A percentile compares a stretch with the other conserved stretches of the same genome.
These are phyloP conservation scores for Hydrozoanthus gracilis DNA, from an alignment of 92 coral and sea anemone species.

Conservation along the genomic window DNA sequence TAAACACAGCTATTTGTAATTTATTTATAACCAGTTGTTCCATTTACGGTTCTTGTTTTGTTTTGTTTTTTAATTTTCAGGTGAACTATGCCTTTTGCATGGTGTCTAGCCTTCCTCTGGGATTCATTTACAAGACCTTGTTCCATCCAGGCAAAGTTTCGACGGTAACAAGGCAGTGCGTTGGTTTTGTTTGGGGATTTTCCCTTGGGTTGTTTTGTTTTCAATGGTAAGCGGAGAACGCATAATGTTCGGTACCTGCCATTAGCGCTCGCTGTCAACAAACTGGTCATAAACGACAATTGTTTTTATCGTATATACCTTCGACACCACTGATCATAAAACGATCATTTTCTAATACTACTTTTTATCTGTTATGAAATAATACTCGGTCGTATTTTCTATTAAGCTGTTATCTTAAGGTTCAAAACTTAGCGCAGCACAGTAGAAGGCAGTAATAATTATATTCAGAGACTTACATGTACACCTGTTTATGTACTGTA, in stretches of 20 bases:
- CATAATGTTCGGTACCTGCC: slow-evolving; percentile 13
- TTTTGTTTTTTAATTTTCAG: not conserved
- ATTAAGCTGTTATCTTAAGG: too few species aligned
- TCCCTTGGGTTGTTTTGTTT: slow-evolving; percentile 38
- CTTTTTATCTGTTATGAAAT: not conserved
- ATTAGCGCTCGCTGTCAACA: not conserved
- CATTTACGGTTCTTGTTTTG: not conserved
- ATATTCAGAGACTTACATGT: too few species aligned
- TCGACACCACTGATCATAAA: too few species aligned
- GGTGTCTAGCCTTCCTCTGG: slow-evolving; percentile 17
- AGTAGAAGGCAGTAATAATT: too few species aligned
- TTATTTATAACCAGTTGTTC: not conserved
- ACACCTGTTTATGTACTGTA: too few species aligned
- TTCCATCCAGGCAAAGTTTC: slow-evolving; percentile 30
- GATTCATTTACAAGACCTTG: slow-evolving; percentile 11
- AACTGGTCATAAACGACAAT: not conserved
- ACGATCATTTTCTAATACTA: not conserved
- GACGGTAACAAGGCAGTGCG: not conserved
- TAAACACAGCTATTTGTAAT: too few species aligned
- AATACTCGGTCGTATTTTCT: too few species aligned
- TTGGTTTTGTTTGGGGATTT: slow-evolving; percentile 32
- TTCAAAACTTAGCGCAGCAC: too few species aligned
- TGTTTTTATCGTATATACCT: too few species aligned
- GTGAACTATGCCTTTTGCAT: slow-evolving; percentile 31
- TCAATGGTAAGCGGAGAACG: slow-evolving; percentile 30